A percentile compares a stretch with the other conserved stretches of the same genome.
phyloP scores from a whole-genome alignment of 2,113 vertebrate species.

The Sporophila hypoxantha region DNA sequence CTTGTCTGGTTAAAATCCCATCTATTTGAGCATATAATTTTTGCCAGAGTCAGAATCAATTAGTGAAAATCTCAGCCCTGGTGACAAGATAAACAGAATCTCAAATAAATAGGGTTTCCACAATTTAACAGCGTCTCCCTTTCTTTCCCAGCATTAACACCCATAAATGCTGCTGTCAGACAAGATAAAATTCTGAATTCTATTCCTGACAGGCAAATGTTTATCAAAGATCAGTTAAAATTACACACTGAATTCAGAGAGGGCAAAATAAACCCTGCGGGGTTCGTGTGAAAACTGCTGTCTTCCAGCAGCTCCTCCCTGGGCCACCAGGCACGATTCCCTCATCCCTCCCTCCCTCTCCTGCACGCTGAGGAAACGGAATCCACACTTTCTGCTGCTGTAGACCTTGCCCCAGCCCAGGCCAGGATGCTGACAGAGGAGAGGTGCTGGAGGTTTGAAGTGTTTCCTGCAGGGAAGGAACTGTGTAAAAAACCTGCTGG shows the following conservation, averaged over 20 bases:
- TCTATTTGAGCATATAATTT: constrained; percentile 53
- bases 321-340: not conserved
- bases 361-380: rapidly evolving
- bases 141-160: constrained; percentile 47
- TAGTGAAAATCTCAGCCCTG: constrained; percentile 40
- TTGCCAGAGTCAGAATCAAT: constrained; percentile 59
- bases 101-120: constrained; percentile 54
- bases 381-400: not conserved
- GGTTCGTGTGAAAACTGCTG: not conserved
- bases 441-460: not conserved
- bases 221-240: constrained; percentile 64
- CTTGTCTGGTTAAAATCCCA: constrained; percentile 55
- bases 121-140: constrained; percentile 43
- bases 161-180: constrained; percentile 55
- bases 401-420: not conserved
- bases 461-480: not conserved
- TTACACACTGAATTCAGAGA: constrained; percentile 43
- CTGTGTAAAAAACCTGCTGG: not conserved
- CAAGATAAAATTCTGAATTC: constrained; percentile 62
- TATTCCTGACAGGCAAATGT: constrained; percentile 50
- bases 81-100: constrained; percentile 63
- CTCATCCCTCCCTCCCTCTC: not conserved
- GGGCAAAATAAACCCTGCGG: constrained; percentile 14
- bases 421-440: not conserved
- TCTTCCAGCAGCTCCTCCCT: not conserved